These are phyloP conservation scores for Drosophila nasuta DNA, from an alignment of 1,140 invertebrate species.

Conservation along the genomic window DNA sequence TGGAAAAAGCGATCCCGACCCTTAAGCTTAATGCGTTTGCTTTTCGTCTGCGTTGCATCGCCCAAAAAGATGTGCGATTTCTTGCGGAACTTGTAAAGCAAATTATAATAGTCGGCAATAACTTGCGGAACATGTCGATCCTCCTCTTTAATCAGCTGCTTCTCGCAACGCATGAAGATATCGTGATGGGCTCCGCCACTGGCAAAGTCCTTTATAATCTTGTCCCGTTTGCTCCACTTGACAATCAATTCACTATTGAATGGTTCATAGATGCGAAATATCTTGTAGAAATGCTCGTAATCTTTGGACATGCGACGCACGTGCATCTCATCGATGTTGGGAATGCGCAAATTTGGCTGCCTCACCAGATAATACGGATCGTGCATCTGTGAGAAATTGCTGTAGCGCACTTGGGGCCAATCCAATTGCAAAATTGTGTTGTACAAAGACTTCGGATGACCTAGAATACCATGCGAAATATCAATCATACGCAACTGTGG, in stretches of 20 bases:
- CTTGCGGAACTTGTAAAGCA: conserved; percentile 12
- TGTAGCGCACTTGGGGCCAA: conserved; percentile 60
- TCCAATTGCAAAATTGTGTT: conserved; percentile 70
- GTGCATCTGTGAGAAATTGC: conserved; percentile 55
- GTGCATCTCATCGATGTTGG: conserved; percentile 51
- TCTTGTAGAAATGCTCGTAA: conserved; percentile 53
- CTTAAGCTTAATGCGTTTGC: background rate
- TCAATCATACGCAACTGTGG: conserved; percentile 69
- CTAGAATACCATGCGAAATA: conserved; percentile 71
- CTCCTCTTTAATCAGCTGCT: background rate
- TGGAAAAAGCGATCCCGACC: conserved; percentile 1
- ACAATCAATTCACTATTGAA: background rate
- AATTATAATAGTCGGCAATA: conserved; percentile 4
- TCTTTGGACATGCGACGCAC: conserved; percentile 37
- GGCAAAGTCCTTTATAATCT: background rate
- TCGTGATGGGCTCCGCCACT: background rate
- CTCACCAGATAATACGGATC: conserved; percentile 71
- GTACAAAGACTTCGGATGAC: conserved; percentile 69
- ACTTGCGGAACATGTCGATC: conserved; percentile 8
- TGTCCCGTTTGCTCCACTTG: conserved; percentile 11
- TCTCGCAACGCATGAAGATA: conserved; percentile 9
- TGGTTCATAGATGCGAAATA: conserved; percentile 42
- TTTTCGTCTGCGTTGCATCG: background rate
- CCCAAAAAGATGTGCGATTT: background rate
- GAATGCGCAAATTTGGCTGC: conserved; percentile 67